These are phyloP conservation scores for Trichoplusia ni DNA, from an alignment of 1,140 invertebrate genomes.

Conservation along the genomic window DNA sequence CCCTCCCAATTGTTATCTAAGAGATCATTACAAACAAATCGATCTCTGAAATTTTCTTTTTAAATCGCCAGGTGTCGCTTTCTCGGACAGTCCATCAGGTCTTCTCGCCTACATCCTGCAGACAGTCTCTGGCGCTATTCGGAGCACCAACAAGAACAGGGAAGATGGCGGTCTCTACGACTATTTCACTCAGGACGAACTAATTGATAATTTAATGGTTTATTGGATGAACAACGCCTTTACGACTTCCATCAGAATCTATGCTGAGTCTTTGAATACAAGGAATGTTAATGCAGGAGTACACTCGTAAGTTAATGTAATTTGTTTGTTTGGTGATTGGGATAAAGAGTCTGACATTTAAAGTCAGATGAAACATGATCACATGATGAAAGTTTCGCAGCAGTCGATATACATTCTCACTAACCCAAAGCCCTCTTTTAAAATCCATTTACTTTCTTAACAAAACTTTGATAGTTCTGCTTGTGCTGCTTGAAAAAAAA, in stretches of 20 bases:
- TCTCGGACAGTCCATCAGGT: neutral
- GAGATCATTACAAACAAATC: too few relatives aligned
- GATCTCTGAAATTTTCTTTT: neutral
- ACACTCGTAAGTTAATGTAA: conserved; percentile 1
- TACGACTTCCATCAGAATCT: neutral
- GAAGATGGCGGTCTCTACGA: neutral
- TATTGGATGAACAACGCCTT: neutral
- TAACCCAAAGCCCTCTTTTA: too few relatives aligned
- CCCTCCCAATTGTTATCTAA: too few relatives aligned
- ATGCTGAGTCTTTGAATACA: neutral
- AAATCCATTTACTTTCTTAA: too few relatives aligned
- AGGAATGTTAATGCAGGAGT: neutral
- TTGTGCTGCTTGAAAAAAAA: too few relatives aligned
- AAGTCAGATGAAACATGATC: too few relatives aligned
- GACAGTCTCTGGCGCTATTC: neutral
- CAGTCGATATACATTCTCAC: too few relatives aligned
- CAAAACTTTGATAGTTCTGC: too few relatives aligned
- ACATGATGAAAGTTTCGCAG: too few relatives aligned
- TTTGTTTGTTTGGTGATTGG: too few relatives aligned
- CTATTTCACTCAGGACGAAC: neutral
- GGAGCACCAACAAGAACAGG: neutral
- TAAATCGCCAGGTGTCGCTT: neutral
- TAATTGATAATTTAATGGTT: neutral
- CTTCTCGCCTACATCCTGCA: neutral
- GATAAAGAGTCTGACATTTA: too few relatives aligned